A percentile compares a stretch with the other conserved stretches of the same genome.
Evolutionary conservation across 2,797 vertebrate species (phyloP).

Genomic region (Setipinna tenuifilis): DNA sequence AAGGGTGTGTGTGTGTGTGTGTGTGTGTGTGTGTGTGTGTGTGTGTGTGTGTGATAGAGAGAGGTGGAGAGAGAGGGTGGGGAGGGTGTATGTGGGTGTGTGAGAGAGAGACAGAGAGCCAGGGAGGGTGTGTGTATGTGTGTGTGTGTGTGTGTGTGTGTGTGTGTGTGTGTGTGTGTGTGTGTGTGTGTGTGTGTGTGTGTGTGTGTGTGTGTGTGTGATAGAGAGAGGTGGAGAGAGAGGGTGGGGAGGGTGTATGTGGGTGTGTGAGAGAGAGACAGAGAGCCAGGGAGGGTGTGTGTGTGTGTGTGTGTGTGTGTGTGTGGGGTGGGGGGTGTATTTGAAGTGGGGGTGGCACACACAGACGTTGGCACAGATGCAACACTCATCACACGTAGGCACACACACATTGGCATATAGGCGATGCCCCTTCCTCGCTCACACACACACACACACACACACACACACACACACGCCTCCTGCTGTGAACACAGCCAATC

Average conservation of each 20-base stretch:
- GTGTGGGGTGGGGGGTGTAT: not conserved
- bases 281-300: not conserved
- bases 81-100: too few species aligned
- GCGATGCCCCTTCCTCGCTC: not conserved
- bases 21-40: not conserved
- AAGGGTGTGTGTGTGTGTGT: not conserved
- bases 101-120: too few species aligned
- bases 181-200: too few species aligned
- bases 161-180: too few species aligned
- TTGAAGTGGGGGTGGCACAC: not conserved
- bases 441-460: too few species aligned
- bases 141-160: too few species aligned
- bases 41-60: too few species aligned
- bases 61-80: too few species aligned
- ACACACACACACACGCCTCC: not conserved
- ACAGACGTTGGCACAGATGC: not conserved
- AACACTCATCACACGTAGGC: not conserved
- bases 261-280: not conserved
- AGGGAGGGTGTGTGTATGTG: too few species aligned
- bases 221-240: too few species aligned
- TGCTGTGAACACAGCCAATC: not conserved
- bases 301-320: not conserved
- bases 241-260: too few species aligned
- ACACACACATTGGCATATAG: not conserved
- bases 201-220: too few species aligned